A percentile compares a stretch with the other conserved stretches of the same genome.
Conservation (phyloP, 2,797 vertebrate species). For the Pseudochirops corinnae region DNA sequence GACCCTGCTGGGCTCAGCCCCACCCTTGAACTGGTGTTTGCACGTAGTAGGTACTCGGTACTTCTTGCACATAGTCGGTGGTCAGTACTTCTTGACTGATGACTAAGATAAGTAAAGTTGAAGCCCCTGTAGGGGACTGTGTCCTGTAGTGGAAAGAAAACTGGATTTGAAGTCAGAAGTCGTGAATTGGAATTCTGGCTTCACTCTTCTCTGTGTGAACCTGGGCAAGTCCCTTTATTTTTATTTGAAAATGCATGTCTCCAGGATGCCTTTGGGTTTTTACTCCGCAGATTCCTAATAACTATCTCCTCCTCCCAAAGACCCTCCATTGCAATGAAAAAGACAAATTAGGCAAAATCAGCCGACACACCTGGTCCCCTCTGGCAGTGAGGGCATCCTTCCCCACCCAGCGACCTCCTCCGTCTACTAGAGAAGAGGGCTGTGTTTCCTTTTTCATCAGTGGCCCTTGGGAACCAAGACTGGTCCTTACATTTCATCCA, state of each 20-base stretch:
- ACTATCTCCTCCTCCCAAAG: not conserved
- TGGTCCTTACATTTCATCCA: not conserved
- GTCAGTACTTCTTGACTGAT: not conserved
- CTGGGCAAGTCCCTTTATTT: not conserved
- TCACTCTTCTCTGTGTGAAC: not conserved
- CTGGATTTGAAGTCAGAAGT: not conserved
- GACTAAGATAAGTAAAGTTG: not conserved
- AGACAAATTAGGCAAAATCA: not conserved
- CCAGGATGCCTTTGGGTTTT: not conserved
- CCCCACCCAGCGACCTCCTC: not conserved
- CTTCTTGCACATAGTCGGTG: no score
- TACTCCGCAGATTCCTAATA: not conserved
- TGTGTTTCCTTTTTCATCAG: not conserved
- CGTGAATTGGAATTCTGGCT: not conserved
- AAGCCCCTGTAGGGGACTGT: not conserved
- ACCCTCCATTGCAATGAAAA: not conserved
- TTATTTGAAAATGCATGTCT: not conserved
- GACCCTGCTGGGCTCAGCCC: not conserved
- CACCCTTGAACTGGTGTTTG: not conserved
- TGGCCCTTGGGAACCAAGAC: not conserved
- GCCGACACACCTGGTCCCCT: not conserved
- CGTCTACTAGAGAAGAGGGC: not conserved
- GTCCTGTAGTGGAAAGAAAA: not conserved
- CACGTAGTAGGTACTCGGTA: not conserved
- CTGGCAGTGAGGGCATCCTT: not conserved